phyloP scores from a whole-genome alignment of 2,797 vertebrate species.

The Eidolon dupreanum region DNA sequence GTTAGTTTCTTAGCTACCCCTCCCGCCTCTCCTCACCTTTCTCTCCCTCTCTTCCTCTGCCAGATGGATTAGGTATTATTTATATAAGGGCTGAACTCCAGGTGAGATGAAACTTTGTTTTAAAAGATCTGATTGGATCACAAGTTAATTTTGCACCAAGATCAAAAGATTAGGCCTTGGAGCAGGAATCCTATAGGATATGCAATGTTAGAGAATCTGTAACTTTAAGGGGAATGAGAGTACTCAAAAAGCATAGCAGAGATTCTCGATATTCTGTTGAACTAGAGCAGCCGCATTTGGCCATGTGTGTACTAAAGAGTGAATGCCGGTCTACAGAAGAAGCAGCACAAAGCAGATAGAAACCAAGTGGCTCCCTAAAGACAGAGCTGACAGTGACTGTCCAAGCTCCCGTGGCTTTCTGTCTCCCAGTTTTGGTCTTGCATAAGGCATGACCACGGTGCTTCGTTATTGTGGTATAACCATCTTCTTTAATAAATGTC shows the following conservation, averaged over 20 bases:
- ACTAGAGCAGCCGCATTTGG: neutral
- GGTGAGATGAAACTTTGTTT: conserved; percentile 57
- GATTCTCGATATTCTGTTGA: neutral
- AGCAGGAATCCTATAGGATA: neutral
- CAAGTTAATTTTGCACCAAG: conserved; percentile 27
- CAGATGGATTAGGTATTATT: neutral
- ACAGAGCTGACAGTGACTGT: neutral
- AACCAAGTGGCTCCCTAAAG: neutral
- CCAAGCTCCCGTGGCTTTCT: neutral
- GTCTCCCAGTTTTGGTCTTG: neutral
- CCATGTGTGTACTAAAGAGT: neutral
- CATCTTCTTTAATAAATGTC: neutral
- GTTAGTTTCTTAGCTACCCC: neutral
- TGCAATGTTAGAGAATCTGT: neutral
- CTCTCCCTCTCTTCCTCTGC: neutral
- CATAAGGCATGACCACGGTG: neutral
- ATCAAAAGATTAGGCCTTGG: conserved; percentile 9
- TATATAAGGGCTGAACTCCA: conserved; percentile 42
- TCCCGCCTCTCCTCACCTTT: neutral
- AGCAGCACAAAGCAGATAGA: neutral
- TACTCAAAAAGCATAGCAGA: neutral
- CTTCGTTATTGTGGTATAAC: neutral
- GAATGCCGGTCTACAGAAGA: neutral
- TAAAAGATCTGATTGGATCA: conserved; percentile 19
- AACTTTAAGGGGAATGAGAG: neutral